Base-by-base conservation (phyloP, 2,888 invertebrate genomes). In the Heliconius aoede region DNA sequence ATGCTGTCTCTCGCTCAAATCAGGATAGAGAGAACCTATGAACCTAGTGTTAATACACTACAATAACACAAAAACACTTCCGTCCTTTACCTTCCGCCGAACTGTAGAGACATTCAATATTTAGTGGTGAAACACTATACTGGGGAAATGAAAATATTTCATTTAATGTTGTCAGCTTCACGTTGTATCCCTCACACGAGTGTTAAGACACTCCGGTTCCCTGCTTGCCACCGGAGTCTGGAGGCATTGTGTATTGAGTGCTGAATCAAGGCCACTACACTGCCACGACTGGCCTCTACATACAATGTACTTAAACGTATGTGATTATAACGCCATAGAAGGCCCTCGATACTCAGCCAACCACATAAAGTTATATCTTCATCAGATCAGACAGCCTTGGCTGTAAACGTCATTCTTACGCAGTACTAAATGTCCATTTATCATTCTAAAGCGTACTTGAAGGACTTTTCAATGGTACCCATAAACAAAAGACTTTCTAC, bases 281-380 rank as follows among this genome's bases (percentile, higher is more conserved):
- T 0, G 46, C 46, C 46, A 46, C 40, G 15, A 40, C 46, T 46
- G 46, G 46, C 46, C 46, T 21, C 8, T 46, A 21, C 7, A 21
- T 9, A 55, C 55, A 55, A n/a, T n/a, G 9, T 55, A 21, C 9
- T 55, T 55, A n/a, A 55, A 55, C 55, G n/a, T 65, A 36, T 32
- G n/a, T 36, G 24, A 24, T 69, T 30, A 51, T n/a, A 69, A n/a
- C 51, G 51, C 28, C 68, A 69, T 69, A 69, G 15, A 68, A 21
- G 26, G 68, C 46, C 68, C 68, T 51, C 46, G 30, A 69, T 55
- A 69, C 15, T 30, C 69, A 69, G 24, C 55, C 55, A 69, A 69
- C 55, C 69, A 32, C 46, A 51, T 32, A 55, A 15, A 30, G 15
- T 55, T 69, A 55, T 55, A 55, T 69, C 69, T 69, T 55, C 32